A percentile compares a stretch with the other conserved stretches of the same genome.
Conservation (phyloP, 92 coral and sea anemone species). For the Meandrina meandrites region DNA sequence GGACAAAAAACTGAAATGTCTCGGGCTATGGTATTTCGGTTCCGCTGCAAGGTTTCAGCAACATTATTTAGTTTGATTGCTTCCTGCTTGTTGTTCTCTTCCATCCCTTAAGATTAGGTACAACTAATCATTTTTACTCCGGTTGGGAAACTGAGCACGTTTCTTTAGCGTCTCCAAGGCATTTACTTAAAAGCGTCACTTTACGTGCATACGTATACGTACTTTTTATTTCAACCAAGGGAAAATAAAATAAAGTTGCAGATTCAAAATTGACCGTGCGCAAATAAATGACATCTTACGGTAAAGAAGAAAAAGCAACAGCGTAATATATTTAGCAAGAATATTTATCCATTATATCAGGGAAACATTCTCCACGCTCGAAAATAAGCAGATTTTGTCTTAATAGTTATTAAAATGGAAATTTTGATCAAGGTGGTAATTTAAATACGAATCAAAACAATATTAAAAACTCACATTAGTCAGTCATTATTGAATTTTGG, state of each 20-base stretch:
- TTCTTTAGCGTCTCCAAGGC: not conserved
- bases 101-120: too few relatives aligned
- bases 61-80: not conserved
- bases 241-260: not conserved
- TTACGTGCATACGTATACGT: not conserved
- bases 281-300: not conserved
- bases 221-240: not conserved
- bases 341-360: not conserved
- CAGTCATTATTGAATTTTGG: not conserved
- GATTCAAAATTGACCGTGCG: not conserved
- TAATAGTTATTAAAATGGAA: not conserved
- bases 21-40: not conserved
- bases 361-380: not conserved
- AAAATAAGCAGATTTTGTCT: not conserved
- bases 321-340: not conserved
- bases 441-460: not conserved
- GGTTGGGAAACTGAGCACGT: not conserved
- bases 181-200: not conserved
- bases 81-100: not conserved
- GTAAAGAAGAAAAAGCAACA: too few relatives aligned
- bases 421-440: slow-evolving; percentile 8
- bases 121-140: not conserved
- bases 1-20: not conserved
- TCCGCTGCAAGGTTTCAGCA: not conserved
- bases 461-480: not conserved